phyloP scores from a whole-genome alignment of 2,113 vertebrate genomes.

The Pogona vitticeps region DNA sequence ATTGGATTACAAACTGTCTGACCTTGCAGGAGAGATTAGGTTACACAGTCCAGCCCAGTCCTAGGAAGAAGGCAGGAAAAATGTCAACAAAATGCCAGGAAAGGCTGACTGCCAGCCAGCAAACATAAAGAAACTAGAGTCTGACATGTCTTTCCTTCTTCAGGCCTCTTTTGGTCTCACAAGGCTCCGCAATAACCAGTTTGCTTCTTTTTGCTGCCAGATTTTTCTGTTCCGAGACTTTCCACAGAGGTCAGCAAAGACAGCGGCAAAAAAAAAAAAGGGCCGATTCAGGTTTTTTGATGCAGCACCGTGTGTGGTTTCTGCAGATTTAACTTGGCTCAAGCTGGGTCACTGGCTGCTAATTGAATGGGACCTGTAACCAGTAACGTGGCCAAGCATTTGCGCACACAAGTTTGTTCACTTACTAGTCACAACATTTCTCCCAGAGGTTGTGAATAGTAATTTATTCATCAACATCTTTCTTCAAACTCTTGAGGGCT shows the following conservation, averaged over 20 bases:
- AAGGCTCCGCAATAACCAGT: constrained; percentile 23
- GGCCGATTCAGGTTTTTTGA: constrained; percentile 53
- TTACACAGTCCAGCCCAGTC: not conserved
- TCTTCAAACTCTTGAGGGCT: not conserved
- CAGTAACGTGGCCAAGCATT: not conserved
- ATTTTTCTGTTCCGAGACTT: constrained; percentile 43
- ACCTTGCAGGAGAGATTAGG: not conserved
- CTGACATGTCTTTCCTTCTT: not conserved
- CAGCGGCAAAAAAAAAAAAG: constrained; percentile 30
- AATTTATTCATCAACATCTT: not conserved
- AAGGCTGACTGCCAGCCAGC: not conserved
- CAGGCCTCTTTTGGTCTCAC: not conserved
- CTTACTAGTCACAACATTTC: not conserved
- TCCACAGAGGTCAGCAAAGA: constrained; percentile 31
- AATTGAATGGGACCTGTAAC: not conserved
- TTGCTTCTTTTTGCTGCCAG: constrained; percentile 20
- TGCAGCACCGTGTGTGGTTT: constrained; percentile 45
- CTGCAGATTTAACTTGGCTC: constrained; percentile 19
- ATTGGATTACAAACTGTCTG: constrained; percentile 14
- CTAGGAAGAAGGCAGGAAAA: not conserved
- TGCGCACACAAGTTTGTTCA: not conserved
- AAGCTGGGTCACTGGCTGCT: constrained; percentile 43
- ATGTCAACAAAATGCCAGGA: constrained; percentile 4
- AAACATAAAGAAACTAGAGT: constrained; percentile 23
- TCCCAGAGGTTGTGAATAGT: not conserved